Base-by-base conservation (phyloP, 2,797 vertebrate genomes). In the Nyctalus aviator region DNA sequence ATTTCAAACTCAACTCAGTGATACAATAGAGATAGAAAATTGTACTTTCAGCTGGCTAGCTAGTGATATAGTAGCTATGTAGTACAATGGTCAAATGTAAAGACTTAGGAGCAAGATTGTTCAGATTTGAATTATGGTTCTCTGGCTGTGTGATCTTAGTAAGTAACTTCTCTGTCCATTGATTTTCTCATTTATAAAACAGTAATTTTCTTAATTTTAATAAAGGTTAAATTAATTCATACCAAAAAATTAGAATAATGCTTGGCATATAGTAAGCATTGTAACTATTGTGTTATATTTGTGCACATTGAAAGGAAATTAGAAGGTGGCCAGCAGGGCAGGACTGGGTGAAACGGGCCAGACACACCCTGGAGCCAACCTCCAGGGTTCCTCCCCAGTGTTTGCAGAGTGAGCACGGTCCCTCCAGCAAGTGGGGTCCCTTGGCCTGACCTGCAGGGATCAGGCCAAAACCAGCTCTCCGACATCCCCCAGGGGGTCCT, bases 181-280 rank as follows among this genome's bases (percentile, higher is more conserved):
- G 35, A 12, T 82, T 88, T 66, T 48, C 14, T 94, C 37, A 71
- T 21, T 91, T 88, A 15, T 68, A 81, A 83, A 94, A 88, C 57
- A 72, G 0, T 55, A 46, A 87, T 59, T 91, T n/a, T 17, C 25
- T 78, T 27, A 59, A 5, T 37, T 93, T 25, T 82, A 77, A 37
- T 76, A 81, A 91, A 25, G 27, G 76, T 76, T 35, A 64, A 69
- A 82, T 68, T 84, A 59, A 84, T 30, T 75, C 5, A 78, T 32
- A 66, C 53, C n/a, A 66, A 85, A 59, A 37, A 73, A 81, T 41
- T 84, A 68, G 15, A 87, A 68, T 2, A 53, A 27, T 90, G 37
- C 30, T 78, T 93, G 48, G 0, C 4, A 35, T 20, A 21, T 8
- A 35, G 25, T 48, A 75, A 59, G 68, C 11, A 50, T 66, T 66